Evolutionary conservation across 2,113 vertebrate genomes (phyloP).

Genomic region (Speoplatyrhinus poulsoni): DNA sequence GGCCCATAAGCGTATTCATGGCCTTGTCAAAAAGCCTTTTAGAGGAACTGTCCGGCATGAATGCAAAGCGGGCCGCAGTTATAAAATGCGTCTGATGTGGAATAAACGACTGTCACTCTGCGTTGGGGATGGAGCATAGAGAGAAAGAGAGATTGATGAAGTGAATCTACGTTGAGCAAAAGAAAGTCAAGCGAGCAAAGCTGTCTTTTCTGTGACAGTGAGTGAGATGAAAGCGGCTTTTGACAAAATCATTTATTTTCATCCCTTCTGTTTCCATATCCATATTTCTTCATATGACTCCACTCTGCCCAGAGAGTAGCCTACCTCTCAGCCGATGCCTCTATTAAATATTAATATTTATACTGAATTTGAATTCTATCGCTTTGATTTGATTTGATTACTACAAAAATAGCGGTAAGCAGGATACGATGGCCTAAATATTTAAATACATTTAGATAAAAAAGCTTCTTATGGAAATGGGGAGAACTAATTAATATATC

Average conservation of each 20-base stretch:
- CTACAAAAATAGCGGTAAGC: too few relatives aligned
- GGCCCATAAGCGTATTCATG: conserved; percentile 69
- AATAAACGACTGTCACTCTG: conserved; percentile 68
- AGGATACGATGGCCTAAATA: too few relatives aligned
- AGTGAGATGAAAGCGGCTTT: conserved; percentile 52
- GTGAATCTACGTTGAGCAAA: conserved; percentile 1
- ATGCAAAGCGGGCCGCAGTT: conserved; percentile 61
- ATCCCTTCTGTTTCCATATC: conserved; percentile 25
- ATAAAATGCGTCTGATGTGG: conserved; percentile 69
- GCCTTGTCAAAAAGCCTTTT: conserved; percentile 71
- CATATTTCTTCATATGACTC: conserved; percentile 26
- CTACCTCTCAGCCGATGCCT: neutral
- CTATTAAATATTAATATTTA: neutral
- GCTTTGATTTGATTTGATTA: conserved; percentile 2
- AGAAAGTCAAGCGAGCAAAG: conserved; percentile 17
- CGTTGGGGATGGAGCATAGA: conserved; percentile 36
- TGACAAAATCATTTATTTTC: conserved; percentile 59
- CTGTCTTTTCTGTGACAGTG: conserved; percentile 40
- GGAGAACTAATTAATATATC: neutral
- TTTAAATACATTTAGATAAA: too few relatives aligned
- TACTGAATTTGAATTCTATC: conserved; percentile 13
- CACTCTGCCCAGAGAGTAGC: conserved; percentile 17
- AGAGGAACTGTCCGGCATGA: conserved; percentile 53
- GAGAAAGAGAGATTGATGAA: neutral
- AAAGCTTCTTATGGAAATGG: neutral